Evolutionary conservation across 1,140 invertebrate genomes (phyloP).

Genomic region (Monomorium pharaonis): DNA sequence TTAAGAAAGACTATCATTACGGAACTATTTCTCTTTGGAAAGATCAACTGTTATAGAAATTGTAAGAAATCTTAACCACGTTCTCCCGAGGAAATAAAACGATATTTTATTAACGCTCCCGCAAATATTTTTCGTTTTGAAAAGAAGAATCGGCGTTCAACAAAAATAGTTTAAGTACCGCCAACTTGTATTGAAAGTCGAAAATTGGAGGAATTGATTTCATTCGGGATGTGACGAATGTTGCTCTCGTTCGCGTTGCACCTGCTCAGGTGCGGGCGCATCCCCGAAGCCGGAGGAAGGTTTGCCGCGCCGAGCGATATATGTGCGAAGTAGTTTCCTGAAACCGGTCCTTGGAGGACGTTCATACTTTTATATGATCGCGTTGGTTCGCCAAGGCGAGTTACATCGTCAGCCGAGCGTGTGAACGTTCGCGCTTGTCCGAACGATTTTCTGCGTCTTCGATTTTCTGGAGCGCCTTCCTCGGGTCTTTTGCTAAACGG

Average conservation of each 20-base stretch:
- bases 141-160: not conserved
- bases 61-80: not conserved
- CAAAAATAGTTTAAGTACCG: not conserved
- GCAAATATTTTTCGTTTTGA: not conserved
- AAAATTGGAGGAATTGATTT: conserved; percentile 14
- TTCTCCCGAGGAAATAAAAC: not conserved
- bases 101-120: not conserved
- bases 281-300: conserved; percentile 10
- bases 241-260: conserved; percentile 31
- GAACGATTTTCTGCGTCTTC: conserved; percentile 45
- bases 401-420: conserved; percentile 46
- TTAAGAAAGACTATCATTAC: not conserved
- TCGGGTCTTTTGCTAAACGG: not conserved
- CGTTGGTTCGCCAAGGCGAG: conserved; percentile 24
- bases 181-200: not conserved
- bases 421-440: conserved; percentile 38
- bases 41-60: not conserved
- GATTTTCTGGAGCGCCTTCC: conserved; percentile 13
- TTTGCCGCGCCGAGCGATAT: not conserved
- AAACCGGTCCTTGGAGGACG: conserved; percentile 68
- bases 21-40: not conserved
- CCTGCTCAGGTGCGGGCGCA: conserved; percentile 41
- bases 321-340: conserved; percentile 35
- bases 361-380: conserved; percentile 45
- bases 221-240: conserved; percentile 34